Evolutionary conservation across 2,888 invertebrate genomes (phyloP).

Genomic region (Acronicta aceris): DNA sequence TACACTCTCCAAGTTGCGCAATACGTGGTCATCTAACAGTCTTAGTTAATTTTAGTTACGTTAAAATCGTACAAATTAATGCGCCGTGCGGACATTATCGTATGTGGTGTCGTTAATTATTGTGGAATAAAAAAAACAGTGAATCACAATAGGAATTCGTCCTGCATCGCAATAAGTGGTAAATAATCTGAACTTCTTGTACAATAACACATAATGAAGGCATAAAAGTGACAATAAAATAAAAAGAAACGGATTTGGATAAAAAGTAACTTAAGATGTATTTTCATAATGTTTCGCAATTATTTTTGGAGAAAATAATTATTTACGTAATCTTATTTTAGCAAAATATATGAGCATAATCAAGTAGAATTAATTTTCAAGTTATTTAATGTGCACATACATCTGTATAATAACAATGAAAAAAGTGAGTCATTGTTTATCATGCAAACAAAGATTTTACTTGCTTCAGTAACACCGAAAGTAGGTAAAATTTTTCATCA

Average conservation of each 20-base stretch:
- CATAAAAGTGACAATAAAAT: slow-evolving; percentile 4
- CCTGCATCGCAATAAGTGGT: slow-evolving; percentile 47
- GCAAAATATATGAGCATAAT: too few species aligned
- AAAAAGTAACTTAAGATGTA: not conserved
- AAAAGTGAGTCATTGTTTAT: slow-evolving; percentile 30
- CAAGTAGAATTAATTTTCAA: too few species aligned
- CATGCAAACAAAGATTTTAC: slow-evolving; percentile 17
- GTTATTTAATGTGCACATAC: too few species aligned
- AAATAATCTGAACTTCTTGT: slow-evolving; percentile 28
- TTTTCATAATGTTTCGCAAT: too few species aligned
- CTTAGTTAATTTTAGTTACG: slow-evolving; percentile 22
- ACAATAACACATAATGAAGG: not conserved
- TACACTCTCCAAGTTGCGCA: slow-evolving; percentile 49
- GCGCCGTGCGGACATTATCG: slow-evolving; percentile 25
- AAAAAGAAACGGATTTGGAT: not conserved
- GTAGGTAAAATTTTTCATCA: not conserved
- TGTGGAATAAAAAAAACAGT: slow-evolving; percentile 41
- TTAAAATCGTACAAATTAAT: slow-evolving; percentile 15
- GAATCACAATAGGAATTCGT: slow-evolving; percentile 51
- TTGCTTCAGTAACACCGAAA: not conserved
- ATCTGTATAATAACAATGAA: slow-evolving; percentile 5
- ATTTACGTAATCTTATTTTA: too few species aligned
- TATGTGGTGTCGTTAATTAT: slow-evolving; percentile 36
- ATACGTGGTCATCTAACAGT: slow-evolving; percentile 30
- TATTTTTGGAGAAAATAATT: too few species aligned